Base-by-base conservation (phyloP, 92 coral and sea anemone genomes). In the Siderastrea siderea region DNA sequence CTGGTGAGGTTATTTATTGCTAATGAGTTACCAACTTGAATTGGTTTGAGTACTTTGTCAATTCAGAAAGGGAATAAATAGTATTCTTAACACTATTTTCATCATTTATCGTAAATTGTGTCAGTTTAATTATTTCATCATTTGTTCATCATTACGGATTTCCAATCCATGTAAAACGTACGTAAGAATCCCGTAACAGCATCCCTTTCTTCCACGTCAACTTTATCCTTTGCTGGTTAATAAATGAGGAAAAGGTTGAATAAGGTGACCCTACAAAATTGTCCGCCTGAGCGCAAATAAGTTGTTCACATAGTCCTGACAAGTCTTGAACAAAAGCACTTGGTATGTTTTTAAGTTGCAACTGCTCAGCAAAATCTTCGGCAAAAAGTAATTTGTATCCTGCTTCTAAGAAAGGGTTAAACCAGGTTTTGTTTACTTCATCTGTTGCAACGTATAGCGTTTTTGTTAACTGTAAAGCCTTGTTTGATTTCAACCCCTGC, bases 361-460 rank as follows among this genome's bases (percentile, higher is more conserved):
- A 71, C 48, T 16, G 15, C 38, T 82, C 79, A 4, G 55, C 51
- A n/a, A 95, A 77, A 65, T 93, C 91, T 75, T 86, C 79, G 47
- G 96, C 94, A 83, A 91, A 95, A 7, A 92, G 53, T 8, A 95
- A 69, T 1, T 84, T 50, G 88, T 91, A 95, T 4, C 98, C 98
- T n/a, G 96, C 95, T 74, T 86, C 78, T 19, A 74, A 79, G 62
- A 95, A 91, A 26, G 96, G 96, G n/a, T 82, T 19, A 80, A 95
- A 95, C 98, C 98, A 95, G 1, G 92, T 81, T 48, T 74, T 67
- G 82, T 26, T 26, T 26, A 0, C 38, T 26, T 26, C 38, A 26
- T 26, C 38, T 0, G 38, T 26, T 26, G 38, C 38, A 26, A 26
- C 38, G 38, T 26, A 26, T 0, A 26, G 38, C 38, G 38, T 26